phyloP scores from a whole-genome alignment of 2,113 vertebrate species.

The Acanthisitta chloris region DNA sequence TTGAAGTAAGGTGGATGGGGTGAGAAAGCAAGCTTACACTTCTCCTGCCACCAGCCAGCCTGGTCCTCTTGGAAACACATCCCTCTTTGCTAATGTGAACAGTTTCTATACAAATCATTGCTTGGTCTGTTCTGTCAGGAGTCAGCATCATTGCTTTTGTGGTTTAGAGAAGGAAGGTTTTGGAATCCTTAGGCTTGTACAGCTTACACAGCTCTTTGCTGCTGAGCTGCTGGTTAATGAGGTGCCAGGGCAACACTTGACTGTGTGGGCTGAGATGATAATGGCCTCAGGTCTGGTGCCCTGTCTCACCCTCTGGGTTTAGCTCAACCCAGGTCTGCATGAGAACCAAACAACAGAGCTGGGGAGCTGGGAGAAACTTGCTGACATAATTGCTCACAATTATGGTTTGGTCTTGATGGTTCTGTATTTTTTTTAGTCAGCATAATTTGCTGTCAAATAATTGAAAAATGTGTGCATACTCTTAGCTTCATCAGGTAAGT shows the following conservation, averaged over 20 bases:
- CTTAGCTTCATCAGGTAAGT: not conserved
- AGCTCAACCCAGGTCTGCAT: rapidly evolving
- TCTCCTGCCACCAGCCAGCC: not conserved
- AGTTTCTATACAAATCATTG: not conserved
- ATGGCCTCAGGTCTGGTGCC: not conserved
- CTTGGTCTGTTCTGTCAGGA: not conserved
- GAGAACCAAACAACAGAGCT: rapidly evolving
- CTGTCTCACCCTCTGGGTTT: not conserved
- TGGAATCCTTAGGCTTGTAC: not conserved
- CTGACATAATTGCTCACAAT: not conserved
- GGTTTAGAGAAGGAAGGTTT: not conserved
- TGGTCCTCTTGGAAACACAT: not conserved
- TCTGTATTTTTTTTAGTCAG: not conserved
- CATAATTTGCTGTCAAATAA: not conserved
- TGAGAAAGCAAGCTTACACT: not conserved
- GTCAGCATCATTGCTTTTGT: rapidly evolving
- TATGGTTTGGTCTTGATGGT: not conserved
- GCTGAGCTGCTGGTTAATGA: not conserved
- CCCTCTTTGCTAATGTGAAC: not conserved
- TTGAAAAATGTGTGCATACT: not conserved
- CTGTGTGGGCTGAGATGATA: not conserved
- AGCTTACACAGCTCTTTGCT: not conserved
- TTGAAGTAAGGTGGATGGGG: rapidly evolving
- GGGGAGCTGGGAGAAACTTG: not conserved
- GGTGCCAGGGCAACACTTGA: not conserved